Conservation (phyloP, 1,140 invertebrate genomes). For the Macrosteles quadrilineatus region DNA sequence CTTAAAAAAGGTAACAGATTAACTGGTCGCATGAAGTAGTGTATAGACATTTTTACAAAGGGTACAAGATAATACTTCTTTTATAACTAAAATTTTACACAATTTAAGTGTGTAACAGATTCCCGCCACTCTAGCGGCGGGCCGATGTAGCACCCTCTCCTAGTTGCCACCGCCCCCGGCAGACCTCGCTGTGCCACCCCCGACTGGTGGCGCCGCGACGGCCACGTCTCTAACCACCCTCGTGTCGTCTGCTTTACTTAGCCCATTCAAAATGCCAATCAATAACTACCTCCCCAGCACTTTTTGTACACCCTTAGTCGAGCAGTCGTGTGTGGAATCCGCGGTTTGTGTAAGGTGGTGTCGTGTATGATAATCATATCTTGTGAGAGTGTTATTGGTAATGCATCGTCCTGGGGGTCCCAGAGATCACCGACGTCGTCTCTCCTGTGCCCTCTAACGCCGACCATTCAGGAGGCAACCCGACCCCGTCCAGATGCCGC, state of each 20-base stretch:
- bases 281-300: slow-evolving; percentile 34
- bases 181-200: background rate
- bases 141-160: background rate
- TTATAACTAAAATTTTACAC: too few relatives aligned
- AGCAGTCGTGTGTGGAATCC: too few relatives aligned
- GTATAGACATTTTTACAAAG: too few relatives aligned
- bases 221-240: background rate
- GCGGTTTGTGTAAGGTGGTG: slow-evolving; percentile 2
- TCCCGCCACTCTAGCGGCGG: background rate
- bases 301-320: slow-evolving; percentile 8
- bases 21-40: too few relatives aligned
- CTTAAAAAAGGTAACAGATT: too few relatives aligned
- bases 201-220: slow-evolving; percentile 12
- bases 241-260: slow-evolving; percentile 31
- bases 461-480: too few relatives aligned
- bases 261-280: slow-evolving; percentile 43
- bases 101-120: too few relatives aligned
- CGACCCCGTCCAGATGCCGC: slow-evolving; percentile 18
- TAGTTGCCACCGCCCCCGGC: background rate
- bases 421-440: too few relatives aligned
- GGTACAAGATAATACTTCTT: too few relatives aligned
- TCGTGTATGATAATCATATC: background rate
- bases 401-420: too few relatives aligned
- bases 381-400: background rate
- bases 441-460: background rate